Evolutionary conservation across 2,888 invertebrate species (phyloP).

Genomic region (Heliconius erato): DNA sequence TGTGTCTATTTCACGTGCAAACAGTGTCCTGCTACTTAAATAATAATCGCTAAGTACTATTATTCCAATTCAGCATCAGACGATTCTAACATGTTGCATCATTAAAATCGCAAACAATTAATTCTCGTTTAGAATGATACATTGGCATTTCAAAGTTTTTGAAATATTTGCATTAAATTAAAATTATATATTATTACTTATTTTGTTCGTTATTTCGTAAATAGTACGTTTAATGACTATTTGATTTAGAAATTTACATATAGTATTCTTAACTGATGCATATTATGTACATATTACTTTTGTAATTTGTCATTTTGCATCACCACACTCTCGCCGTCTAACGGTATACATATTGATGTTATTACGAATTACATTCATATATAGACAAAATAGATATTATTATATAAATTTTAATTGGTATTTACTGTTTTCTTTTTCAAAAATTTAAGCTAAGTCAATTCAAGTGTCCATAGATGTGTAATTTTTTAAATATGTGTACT

Average conservation of each 20-base stretch:
- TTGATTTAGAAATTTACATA: neutral
- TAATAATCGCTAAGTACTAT: no score
- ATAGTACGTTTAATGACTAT: neutral
- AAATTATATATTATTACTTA: no score
- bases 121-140: no score
- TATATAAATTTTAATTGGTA: neutral
- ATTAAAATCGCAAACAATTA: no score
- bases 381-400: neutral
- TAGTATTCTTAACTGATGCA: neutral
- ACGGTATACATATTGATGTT: neutral
- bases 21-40: no score
- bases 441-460: conserved; percentile 25
- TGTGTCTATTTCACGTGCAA: no score
- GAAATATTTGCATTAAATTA: no score
- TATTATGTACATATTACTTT: neutral
- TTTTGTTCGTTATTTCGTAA: no score
- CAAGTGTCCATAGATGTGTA: conserved; percentile 36
- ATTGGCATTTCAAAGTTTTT: no score
- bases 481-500: conserved; percentile 35
- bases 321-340: neutral
- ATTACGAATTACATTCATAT: neutral
- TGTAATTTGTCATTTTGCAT: neutral
- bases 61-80: no score
- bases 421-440: neutral
- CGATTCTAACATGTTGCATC: no score